These are phyloP conservation scores for Spheniscus humboldti DNA, from an alignment of 2,797 vertebrate genomes.

Conservation along the genomic window DNA sequence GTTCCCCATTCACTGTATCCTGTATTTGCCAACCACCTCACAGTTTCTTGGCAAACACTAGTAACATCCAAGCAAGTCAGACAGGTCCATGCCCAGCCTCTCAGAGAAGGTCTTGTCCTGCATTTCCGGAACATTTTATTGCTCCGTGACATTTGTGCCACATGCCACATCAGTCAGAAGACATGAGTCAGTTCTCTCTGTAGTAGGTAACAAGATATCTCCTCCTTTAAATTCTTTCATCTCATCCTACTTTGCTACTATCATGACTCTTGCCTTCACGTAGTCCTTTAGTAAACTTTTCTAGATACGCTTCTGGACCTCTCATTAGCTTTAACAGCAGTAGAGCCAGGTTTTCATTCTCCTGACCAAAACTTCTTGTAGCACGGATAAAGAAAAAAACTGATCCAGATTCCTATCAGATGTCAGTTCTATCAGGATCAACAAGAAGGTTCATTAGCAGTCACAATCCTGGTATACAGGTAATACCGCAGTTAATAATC, in stretches of 20 bases:
- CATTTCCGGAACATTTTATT: neutral
- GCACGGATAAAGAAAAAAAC: neutral
- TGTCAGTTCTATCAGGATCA: neutral
- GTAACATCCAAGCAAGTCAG: neutral
- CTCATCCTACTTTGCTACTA: neutral
- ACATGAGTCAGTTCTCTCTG: neutral
- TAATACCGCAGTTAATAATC: neutral
- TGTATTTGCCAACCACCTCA: neutral
- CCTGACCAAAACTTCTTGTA: neutral
- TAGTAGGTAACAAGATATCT: neutral
- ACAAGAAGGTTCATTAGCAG: neutral
- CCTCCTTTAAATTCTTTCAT: neutral
- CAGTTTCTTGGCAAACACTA: neutral
- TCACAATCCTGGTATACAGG: neutral
- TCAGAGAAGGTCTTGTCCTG: neutral
- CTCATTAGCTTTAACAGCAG: neutral
- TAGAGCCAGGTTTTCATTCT: neutral
- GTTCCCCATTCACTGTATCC: neutral
- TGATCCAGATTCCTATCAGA: neutral
- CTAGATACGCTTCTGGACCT: neutral
- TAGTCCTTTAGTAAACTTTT: neutral
- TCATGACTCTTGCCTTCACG: neutral
- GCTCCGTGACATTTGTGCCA: neutral
- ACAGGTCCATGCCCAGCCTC: neutral
- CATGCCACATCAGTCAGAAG: neutral